Evolutionary conservation across 2,113 vertebrate genomes (phyloP).

Genomic region (Spheniscus mendiculus): DNA sequence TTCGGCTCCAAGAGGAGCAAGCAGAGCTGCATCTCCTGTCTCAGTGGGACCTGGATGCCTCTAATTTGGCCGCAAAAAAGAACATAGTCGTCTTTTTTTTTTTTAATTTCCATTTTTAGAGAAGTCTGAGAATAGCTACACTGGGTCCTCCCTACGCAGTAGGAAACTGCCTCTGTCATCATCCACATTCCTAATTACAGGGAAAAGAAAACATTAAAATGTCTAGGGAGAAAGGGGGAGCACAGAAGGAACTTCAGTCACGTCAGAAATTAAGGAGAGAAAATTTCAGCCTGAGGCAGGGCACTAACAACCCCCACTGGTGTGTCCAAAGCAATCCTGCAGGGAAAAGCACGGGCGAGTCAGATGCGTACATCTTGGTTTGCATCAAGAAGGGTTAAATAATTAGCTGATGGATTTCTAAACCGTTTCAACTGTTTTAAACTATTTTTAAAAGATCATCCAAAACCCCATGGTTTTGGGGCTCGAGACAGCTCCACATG

Average conservation of each 20-base stretch:
- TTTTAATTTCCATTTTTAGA: background rate
- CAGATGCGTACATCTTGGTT: background rate
- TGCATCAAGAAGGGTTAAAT: background rate
- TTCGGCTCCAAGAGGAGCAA: background rate
- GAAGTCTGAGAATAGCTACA: background rate
- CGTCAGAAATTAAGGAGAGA: background rate
- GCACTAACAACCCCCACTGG: background rate
- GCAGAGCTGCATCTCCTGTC: background rate
- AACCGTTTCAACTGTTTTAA: background rate
- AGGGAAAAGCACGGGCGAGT: rapidly evolving
- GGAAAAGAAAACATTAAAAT: background rate
- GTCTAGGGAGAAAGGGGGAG: background rate
- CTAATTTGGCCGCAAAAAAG: background rate
- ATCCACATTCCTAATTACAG: background rate
- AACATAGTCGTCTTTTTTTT: background rate
- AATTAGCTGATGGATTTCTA: background rate
- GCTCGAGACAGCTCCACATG: background rate
- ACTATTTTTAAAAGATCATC: background rate
- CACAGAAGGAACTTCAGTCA: background rate
- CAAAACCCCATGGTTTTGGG: rapidly evolving
- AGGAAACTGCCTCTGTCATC: background rate
- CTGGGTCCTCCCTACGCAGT: no score
- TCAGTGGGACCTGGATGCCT: background rate
- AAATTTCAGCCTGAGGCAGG: background rate
- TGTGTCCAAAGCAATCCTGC: background rate